Conservation (phyloP, 2,888 invertebrate species). For the Synergus itoensis region DNA sequence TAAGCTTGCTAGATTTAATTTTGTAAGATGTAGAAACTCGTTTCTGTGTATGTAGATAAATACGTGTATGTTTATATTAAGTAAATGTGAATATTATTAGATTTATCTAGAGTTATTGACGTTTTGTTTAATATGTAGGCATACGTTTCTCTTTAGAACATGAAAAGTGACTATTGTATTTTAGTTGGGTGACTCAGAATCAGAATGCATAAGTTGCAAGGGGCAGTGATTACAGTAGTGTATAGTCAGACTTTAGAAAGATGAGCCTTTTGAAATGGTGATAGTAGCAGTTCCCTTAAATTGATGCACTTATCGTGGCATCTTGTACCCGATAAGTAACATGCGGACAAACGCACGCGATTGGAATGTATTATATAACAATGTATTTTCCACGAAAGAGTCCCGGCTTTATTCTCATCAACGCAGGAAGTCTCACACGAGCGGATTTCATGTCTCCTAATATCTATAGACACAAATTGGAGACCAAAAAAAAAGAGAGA, state of each 20-base stretch:
- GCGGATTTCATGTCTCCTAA: constrained; percentile 9
- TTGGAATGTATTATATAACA: constrained; percentile 25
- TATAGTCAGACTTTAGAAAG: constrained; percentile 32
- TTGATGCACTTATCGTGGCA: constrained; percentile 32
- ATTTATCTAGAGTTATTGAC: neutral
- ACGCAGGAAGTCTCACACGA: constrained; percentile 30
- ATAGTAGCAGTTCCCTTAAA: constrained; percentile 13
- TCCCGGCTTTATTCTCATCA: neutral
- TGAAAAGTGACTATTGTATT: constrained; percentile 15
- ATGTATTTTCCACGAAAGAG: constrained; percentile 22
- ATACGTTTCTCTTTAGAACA: neutral
- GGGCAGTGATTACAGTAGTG: constrained; percentile 12
- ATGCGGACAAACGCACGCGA: constrained; percentile 21
- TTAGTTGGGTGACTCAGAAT: neutral
- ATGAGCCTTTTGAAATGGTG: neutral
- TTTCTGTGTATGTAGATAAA: neutral
- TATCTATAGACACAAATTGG: neutral
- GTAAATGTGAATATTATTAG: too few species aligned
- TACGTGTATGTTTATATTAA: too few species aligned
- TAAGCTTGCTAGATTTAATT: constrained; percentile 3
- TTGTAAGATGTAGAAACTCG: neutral
- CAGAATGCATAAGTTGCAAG: neutral
- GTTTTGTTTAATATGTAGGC: neutral
- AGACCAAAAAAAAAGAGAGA: too few species aligned
- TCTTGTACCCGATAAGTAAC: constrained; percentile 22